Conservation (phyloP, 2,888 invertebrate genomes). For the Gastrophysa polygoni region DNA sequence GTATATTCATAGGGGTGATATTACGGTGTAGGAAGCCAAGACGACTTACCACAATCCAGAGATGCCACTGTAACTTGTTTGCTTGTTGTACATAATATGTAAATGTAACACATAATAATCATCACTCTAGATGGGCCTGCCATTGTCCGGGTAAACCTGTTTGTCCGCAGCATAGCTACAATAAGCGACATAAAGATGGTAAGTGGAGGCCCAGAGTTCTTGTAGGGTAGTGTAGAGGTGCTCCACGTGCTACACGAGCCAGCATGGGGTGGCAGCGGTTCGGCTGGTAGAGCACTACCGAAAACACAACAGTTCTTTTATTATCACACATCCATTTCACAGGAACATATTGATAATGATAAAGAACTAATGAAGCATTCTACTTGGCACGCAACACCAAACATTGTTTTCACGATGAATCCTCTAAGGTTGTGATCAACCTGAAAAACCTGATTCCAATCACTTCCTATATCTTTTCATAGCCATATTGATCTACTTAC, state of each 20-base stretch:
- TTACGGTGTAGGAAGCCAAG: constrained; percentile 35
- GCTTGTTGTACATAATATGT: constrained; percentile 53
- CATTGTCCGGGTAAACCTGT: constrained; percentile 96
- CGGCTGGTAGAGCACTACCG: constrained; percentile 17
- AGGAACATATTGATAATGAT: too few relatives aligned
- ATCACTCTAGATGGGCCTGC: constrained; percentile 86
- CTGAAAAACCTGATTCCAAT: too few relatives aligned
- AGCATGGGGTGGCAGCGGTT: constrained; percentile 52
- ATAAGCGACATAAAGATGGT: constrained; percentile 99
- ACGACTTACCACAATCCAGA: constrained; percentile 35
- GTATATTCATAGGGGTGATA: constrained; percentile 19
- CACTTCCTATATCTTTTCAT: too few relatives aligned
- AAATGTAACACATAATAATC: constrained; percentile 55
- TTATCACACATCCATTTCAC: background rate
- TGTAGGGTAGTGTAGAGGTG: constrained; percentile 55
- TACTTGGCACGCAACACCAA: too few relatives aligned
- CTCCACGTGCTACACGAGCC: constrained; percentile 54
- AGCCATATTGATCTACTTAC: too few relatives aligned
- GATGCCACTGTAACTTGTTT: constrained; percentile 42
- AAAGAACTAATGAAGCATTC: too few relatives aligned
- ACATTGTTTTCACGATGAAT: too few relatives aligned
- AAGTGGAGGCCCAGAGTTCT: constrained; percentile 66
- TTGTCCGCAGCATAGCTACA: constrained; percentile 96
- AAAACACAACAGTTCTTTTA: constrained; percentile 34
- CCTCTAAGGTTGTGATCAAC: too few relatives aligned